phyloP scores from a whole-genome alignment of 2,888 invertebrate genomes.

The Mesorhabditis belari region DNA sequence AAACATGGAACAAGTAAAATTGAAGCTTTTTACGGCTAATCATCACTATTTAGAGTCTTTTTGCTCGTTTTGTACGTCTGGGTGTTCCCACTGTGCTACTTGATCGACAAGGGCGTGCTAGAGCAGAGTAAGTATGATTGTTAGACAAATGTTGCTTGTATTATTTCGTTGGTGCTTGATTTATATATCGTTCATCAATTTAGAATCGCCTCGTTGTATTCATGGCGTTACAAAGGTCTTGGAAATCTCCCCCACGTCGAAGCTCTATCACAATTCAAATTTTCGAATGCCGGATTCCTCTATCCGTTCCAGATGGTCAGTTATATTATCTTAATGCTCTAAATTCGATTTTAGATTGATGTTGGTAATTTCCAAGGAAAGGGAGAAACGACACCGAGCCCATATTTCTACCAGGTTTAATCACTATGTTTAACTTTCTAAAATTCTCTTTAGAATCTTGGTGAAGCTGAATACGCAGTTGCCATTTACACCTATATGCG shows the following conservation, averaged over 20 bases:
- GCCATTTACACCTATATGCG: slow-evolving; percentile 98
- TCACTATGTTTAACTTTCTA: background rate
- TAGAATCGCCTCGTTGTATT: slow-evolving; percentile 58
- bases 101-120: slow-evolving; percentile 91
- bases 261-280: slow-evolving; percentile 70
- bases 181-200: slow-evolving; percentile 11
- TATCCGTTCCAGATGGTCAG: slow-evolving; percentile 88
- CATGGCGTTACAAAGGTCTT: slow-evolving; percentile 62
- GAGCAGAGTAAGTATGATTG: slow-evolving; percentile 65
- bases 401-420: slow-evolving; percentile 88
- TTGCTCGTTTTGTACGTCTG: slow-evolving; percentile 86
- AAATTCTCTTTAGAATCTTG: slow-evolving; percentile 58
- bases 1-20: slow-evolving; percentile 88
- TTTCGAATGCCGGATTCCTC: slow-evolving; percentile 83
- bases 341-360: no score
- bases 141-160: background rate
- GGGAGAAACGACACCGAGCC: slow-evolving; percentile 94
- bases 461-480: slow-evolving; percentile 80
- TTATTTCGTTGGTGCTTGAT: slow-evolving; percentile 1
- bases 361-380: slow-evolving; percentile 92
- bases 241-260: slow-evolving; percentile 86
- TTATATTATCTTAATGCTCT: no score
- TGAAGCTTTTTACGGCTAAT: background rate
- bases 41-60: slow-evolving; percentile 64
- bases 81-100: slow-evolving; percentile 94